phyloP scores from a whole-genome alignment of 2,888 invertebrate species.

The Raillietiella orientalis region DNA sequence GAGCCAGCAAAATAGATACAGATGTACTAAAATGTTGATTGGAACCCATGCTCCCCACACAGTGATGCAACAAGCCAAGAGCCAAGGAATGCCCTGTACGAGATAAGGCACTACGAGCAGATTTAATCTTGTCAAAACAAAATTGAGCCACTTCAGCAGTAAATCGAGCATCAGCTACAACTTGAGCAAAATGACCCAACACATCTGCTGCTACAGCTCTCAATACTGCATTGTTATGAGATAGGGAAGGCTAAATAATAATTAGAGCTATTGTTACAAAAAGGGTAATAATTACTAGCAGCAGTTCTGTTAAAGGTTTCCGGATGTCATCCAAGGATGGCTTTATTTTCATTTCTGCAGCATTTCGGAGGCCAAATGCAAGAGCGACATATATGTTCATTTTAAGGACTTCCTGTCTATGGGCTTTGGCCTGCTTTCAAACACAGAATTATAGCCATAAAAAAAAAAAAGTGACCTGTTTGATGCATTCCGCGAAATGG shows the following conservation, averaged over 20 bases:
- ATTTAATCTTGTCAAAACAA: conserved; percentile 56
- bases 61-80: conserved; percentile 78
- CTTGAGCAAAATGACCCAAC: conserved; percentile 67
- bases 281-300: too few relatives aligned
- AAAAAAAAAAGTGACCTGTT: too few relatives aligned
- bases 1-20: conserved; percentile 65
- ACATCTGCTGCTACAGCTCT: conserved; percentile 86
- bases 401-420: conserved; percentile 73
- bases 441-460: too few relatives aligned
- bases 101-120: conserved; percentile 53
- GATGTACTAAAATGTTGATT: conserved; percentile 78
- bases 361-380: conserved; percentile 38
- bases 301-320: too few relatives aligned
- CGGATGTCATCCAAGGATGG: too few relatives aligned
- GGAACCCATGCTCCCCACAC: conserved; percentile 81
- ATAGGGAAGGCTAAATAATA: conserved; percentile 14
- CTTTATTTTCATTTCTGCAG: too few relatives aligned
- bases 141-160: conserved; percentile 64
- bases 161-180: conserved; percentile 50
- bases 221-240: conserved; percentile 20
- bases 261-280: conserved; percentile 5
- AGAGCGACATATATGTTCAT: conserved; percentile 87
- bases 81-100: conserved; percentile 59
- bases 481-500: conserved; percentile 31
- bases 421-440: conserved; percentile 52